Conservation (phyloP, 2,113 vertebrate species). For the Trachemys scripta region DNA sequence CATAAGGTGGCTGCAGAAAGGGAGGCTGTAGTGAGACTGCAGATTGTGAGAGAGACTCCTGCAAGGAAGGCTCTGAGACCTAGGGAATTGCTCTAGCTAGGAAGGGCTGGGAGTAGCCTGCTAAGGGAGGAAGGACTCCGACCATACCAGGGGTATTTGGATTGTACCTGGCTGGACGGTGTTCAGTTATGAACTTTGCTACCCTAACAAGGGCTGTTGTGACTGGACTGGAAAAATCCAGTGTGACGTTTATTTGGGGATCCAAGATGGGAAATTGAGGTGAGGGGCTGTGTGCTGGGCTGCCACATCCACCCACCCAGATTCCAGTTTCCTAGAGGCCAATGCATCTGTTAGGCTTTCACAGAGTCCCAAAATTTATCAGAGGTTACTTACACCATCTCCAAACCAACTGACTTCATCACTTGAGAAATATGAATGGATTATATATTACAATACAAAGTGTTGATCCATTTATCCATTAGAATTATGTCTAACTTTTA, state of each 20-base stretch:
- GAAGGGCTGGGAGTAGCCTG: background rate
- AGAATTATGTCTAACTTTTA: background rate
- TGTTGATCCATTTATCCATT: background rate
- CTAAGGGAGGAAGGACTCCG: background rate
- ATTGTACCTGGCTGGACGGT: background rate
- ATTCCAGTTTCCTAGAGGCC: background rate
- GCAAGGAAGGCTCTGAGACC: background rate
- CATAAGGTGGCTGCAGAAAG: background rate
- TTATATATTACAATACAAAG: background rate
- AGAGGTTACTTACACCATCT: rapidly evolving
- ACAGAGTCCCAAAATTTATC: background rate
- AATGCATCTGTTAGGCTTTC: rapidly evolving
- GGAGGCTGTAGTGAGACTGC: background rate
- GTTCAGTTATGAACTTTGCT: background rate
- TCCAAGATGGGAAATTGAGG: background rate
- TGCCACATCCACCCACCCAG: background rate
- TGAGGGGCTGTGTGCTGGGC: background rate
- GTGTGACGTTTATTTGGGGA: background rate
- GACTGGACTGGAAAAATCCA: background rate
- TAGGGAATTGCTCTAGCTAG: background rate
- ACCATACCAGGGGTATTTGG: background rate
- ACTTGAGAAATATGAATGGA: background rate
- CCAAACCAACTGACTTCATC: rapidly evolving
- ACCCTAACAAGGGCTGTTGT: background rate
- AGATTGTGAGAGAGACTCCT: background rate